Evolutionary conservation across 2,888 invertebrate genomes (phyloP).

Genomic region (Hirtodrosophila confusa): DNA sequence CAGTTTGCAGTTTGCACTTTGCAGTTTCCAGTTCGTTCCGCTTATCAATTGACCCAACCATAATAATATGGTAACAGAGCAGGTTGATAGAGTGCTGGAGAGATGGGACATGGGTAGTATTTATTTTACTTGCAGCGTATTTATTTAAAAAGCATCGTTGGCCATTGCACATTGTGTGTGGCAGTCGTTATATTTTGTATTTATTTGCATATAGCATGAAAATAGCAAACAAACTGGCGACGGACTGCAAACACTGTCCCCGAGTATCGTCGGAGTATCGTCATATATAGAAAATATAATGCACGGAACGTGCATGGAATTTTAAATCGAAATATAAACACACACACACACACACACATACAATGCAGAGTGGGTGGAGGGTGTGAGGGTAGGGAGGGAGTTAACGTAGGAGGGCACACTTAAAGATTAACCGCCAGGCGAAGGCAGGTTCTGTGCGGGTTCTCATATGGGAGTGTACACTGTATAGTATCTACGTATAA

Average conservation of each 20-base stretch:
- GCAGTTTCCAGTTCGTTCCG: constrained; percentile 39
- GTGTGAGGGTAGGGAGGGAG: not conserved
- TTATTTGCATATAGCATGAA: constrained; percentile 69
- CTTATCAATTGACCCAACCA: constrained; percentile 56
- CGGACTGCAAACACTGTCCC: constrained; percentile 45
- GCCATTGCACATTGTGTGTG: constrained; percentile 38
- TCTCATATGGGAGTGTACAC: not conserved
- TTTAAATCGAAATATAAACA: constrained; percentile 74
- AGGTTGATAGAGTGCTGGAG: not conserved
- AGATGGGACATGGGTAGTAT: constrained; percentile 8
- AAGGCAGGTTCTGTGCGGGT: constrained; percentile 36
- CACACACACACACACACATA: constrained; percentile 6
- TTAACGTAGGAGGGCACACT: constrained; percentile 53
- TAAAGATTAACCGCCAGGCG: constrained; percentile 72
- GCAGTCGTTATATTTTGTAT: constrained; percentile 57
- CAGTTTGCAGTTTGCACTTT: constrained; percentile 39
- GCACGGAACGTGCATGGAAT: constrained; percentile 72
- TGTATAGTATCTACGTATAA: constrained; percentile 10
- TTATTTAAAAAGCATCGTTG: constrained; percentile 65
- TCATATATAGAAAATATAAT: constrained; percentile 63
- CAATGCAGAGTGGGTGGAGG: not conserved
- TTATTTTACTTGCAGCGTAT: constrained; percentile 52
- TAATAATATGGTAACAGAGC: constrained; percentile 7
- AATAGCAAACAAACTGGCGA: constrained; percentile 51
- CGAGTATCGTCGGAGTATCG: constrained; percentile 26